These are phyloP conservation scores for Strix uralensis DNA, from an alignment of 2,113 vertebrate genomes.

Conservation along the genomic window DNA sequence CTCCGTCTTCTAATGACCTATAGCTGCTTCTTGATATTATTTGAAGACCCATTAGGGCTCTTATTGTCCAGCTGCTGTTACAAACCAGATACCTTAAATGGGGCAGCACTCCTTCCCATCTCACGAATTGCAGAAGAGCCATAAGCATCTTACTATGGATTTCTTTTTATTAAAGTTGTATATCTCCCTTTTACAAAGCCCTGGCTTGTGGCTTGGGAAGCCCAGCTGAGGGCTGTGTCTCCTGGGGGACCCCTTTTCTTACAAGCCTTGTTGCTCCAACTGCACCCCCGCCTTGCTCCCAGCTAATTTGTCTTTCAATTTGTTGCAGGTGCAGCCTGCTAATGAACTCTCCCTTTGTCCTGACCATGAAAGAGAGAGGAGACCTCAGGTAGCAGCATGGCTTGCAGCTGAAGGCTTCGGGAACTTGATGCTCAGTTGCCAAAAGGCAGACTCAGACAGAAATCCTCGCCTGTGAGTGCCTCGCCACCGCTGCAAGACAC, in stretches of 20 bases:
- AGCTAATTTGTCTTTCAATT: slow-evolving; percentile 51
- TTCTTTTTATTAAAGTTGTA: slow-evolving; percentile 68
- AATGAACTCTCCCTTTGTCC: slow-evolving; percentile 41
- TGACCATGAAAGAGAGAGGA: slow-evolving; percentile 24
- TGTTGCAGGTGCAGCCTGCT: slow-evolving; percentile 66
- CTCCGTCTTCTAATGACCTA: slow-evolving; percentile 22
- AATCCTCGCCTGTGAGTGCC: not conserved
- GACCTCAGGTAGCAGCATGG: slow-evolving; percentile 31
- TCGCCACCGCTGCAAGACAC: not conserved
- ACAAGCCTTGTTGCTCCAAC: not conserved
- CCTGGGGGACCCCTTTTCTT: slow-evolving; percentile 34
- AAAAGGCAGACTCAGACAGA: slow-evolving; percentile 11
- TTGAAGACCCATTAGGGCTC: slow-evolving; percentile 48
- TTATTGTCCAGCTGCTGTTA: slow-evolving; percentile 9
- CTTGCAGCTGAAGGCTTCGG: slow-evolving; percentile 34
- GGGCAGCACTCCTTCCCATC: not conserved
- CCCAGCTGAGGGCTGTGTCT: slow-evolving; percentile 38
- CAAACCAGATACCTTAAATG: not conserved
- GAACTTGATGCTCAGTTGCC: not conserved
- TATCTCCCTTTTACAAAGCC: slow-evolving; percentile 45
- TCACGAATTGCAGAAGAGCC: not conserved
- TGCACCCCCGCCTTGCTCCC: not conserved
- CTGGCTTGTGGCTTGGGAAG: slow-evolving; percentile 7
- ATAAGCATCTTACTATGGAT: slow-evolving; percentile 55
- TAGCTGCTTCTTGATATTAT: slow-evolving; percentile 47